Base-by-base conservation (phyloP, 2,888 invertebrate species). In the Eupithecia centaureata region DNA sequence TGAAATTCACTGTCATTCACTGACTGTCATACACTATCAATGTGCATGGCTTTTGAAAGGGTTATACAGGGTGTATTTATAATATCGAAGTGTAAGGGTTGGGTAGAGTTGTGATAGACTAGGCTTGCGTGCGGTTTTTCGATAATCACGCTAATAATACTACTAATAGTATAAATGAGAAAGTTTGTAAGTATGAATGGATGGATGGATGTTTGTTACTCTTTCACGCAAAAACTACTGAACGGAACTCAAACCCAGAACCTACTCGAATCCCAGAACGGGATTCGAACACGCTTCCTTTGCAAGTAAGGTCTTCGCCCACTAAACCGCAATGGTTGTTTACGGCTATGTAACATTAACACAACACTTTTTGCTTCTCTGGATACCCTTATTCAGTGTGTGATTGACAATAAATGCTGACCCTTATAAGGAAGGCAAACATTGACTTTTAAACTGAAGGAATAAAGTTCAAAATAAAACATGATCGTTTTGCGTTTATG, bases 391-490 rank as follows among this genome's bases (percentile, higher is more conserved):
- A 22, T 57, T 1, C 25, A 47, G 47, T n/a, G 60, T 62, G 62
- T 62, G 68, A 68, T 58, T 62, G 68, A 30, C 30, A 57, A 57
- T 57, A 33, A 57, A 57, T 57, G 32, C 27, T 30, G 28, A 32
- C 13, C 57, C 32, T 57, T 33, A 33, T 32, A 57, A 10, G 57
- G 57, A 30, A 22, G 18, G 7, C 10, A 18, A 10, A 12, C 57
- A 33, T 57, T 32, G 1, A 63, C 33, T 58, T 28, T 32, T 70
- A 64, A 52, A 12, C 0, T 5, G 35, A 33, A 32, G 35, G 8
- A 0, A 18, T 66, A 63, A 33, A 63, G 66, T 70, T 51, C 56
- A 64, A 61, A 66, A 64, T 63, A 25, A 60, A 63, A 38, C 33
- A 58, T 32, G 25, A 0, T 27, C 18, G 13, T 32, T 32, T 57